Base-by-base conservation (phyloP, 2,113 vertebrate genomes). In the Zosterops japonicus region DNA sequence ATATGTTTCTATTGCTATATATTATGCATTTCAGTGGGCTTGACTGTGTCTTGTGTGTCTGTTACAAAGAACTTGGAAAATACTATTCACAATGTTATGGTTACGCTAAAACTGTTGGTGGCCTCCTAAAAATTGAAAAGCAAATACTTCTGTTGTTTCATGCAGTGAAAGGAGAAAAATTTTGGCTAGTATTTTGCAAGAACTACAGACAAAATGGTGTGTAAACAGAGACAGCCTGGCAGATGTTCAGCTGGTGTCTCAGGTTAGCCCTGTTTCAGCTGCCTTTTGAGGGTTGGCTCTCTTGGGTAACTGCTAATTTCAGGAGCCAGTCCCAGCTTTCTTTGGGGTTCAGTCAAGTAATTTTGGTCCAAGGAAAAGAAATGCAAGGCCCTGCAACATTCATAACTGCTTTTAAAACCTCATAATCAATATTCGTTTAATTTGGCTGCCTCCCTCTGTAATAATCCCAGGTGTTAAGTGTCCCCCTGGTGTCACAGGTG, bases 1-100 rank as follows among this genome's bases (percentile, higher is more conserved):
- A 12, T 24, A 5, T 0, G 0, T 56, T 11, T 81, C 18, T 46
- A 19, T 20, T 47, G 1, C 35, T 84, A 74, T 28, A 2, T 71
- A 19, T 7, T 35, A 27, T 60, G 81, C 56, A 31, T 72, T 87
- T 63, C 44, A 70, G 2, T 29, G 41, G 25, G 24, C 52, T 67
- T 56, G 56, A 22, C 47, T 85, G 15, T 57, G 31, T 56, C 17
- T 55, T 55, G 11, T 55, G 44, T 55, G 41, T n/a, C 31, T 20
- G 5, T 77, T 80, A 36, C 16, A 25, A 75, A 75, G 31, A 50
- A 33, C 21, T 67, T 57, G 42, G 52, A 42, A 72, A 90, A 60
- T 25, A 27, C 29, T 22, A 7, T 24, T 29, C 14, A 59, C 17
- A 23, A 47, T 59, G 21, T 81, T 61, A 17, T 3, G 15, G 53